Evolutionary conservation across 2,888 invertebrate species (phyloP), one percentile per base, ranked within the genome.

Genomic region (Eulithis testata): DNA sequence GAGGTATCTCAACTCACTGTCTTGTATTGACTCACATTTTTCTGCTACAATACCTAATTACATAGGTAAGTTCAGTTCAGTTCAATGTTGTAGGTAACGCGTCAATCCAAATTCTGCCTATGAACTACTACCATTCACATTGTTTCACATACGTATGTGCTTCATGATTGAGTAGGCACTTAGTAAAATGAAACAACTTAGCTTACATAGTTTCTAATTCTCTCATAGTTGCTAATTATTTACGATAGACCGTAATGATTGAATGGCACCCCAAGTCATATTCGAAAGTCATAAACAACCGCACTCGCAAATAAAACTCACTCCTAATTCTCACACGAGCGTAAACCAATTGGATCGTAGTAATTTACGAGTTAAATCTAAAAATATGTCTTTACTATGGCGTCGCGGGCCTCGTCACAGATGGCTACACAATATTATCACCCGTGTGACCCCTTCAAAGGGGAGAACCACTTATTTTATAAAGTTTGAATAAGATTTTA

Each of bases 401-500:
- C 88, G 87, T 84, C 83, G 83, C 82, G 74, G 72, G 80, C 80
- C 76, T 80, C 87, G 91, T 90, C 91, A 89, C 92, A 93, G 92
- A 91, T 92, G 92, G 91, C 89, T 90, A 83, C 91, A 90, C 92
- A 91, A 91, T 91, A 91, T 89, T 89, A 88, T 85, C 85, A 76
- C 77, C 80, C 77, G 76, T 69, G 71, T 80, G 84, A 80, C 80
- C 88, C 90, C 85, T 85, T 77, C 78, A 70, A 81, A 89, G 85
- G 90, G 90, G 88, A 81, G 79, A 83, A 72, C 82, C 87, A 87
- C 88, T 90, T 88, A 90, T 89, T 90, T 87, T 91, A 89, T 89
- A 91, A 91, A 92, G 90, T 92, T 92, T 91, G 87, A 93, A 92
- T 92, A 92, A 92, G 91, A 91, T 90, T 91, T 92, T 90, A 88